Evolutionary conservation across 2,113 vertebrate species (phyloP).

Genomic region (Periophthalmus modestus): DNA sequence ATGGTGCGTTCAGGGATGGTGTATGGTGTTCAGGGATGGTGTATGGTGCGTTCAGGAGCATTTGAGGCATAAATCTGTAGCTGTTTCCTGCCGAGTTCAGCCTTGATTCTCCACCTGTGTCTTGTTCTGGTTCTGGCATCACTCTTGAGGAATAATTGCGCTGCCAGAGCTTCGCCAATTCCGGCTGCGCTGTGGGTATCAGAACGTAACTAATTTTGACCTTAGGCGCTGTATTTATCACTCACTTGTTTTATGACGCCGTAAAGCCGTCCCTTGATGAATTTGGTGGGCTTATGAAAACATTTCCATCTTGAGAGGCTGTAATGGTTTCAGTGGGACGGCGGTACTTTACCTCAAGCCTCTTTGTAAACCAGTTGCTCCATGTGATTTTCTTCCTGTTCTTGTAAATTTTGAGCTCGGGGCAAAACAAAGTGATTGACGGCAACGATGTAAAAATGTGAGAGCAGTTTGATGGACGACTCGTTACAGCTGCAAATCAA

Average conservation of each 20-base stretch:
- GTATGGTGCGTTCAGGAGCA: not conserved
- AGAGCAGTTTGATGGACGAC: not conserved
- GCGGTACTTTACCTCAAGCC: slow-evolving; percentile 46
- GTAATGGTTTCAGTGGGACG: slow-evolving; percentile 51
- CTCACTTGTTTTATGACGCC: slow-evolving; percentile 63
- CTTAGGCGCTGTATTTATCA: slow-evolving; percentile 67
- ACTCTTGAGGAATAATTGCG: slow-evolving; percentile 41
- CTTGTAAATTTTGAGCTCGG: slow-evolving; percentile 11
- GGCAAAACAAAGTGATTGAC: slow-evolving; percentile 17
- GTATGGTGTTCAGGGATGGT: not conserved
- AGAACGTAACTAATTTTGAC: slow-evolving; percentile 55
- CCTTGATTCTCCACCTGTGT: slow-evolving; percentile 26
- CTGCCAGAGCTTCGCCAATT: slow-evolving; percentile 25
- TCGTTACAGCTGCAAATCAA: not conserved
- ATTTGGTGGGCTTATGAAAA: slow-evolving; percentile 75
- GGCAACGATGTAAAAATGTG: not conserved
- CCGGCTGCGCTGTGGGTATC: slow-evolving; percentile 30
- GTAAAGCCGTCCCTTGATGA: slow-evolving; percentile 71
- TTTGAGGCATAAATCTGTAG: slow-evolving; percentile 3
- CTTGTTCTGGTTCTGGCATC: slow-evolving; percentile 27
- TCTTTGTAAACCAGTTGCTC: slow-evolving; percentile 44
- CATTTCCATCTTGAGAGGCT: slow-evolving; percentile 59
- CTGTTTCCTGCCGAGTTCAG: slow-evolving; percentile 1
- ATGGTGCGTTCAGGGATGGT: too few relatives aligned
- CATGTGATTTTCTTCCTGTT: slow-evolving; percentile 32